Evolutionary conservation across 2,888 invertebrate species (phyloP).

Genomic region (Colletes collaris): DNA sequence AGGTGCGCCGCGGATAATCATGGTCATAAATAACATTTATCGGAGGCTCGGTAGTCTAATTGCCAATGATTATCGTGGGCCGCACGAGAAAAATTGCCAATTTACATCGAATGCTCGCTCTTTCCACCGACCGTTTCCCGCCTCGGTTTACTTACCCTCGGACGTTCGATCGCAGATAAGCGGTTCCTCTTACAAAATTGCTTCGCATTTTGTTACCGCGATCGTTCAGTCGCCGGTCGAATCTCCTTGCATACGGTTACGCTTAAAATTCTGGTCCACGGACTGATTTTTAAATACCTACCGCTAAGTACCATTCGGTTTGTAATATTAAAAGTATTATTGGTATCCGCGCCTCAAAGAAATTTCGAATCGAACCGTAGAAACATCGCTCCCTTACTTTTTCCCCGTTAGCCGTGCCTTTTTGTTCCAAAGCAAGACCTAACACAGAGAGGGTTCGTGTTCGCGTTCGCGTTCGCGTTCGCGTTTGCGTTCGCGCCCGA

Average conservation of each 20-base stretch:
- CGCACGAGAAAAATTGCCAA: constrained; percentile 77
- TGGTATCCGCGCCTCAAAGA: too few species aligned
- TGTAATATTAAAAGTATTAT: too few species aligned
- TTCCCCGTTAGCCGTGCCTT: constrained; percentile 18
- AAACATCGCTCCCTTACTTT: constrained; percentile 25
- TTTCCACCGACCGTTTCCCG: constrained; percentile 46
- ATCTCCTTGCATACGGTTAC: too few species aligned
- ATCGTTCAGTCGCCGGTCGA: too few species aligned
- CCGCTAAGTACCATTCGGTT: too few species aligned
- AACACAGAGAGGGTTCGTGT: constrained; percentile 62
- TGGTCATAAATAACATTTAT: constrained; percentile 80
- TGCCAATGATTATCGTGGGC: constrained; percentile 78
- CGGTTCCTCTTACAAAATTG: constrained; percentile 37
- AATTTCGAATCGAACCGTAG: constrained; percentile 60
- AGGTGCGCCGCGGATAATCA: constrained; percentile 79
- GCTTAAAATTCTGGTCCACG: too few species aligned
- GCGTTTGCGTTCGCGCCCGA: constrained; percentile 78
- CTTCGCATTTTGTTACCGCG: constrained; percentile 35
- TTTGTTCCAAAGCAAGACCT: constrained; percentile 1
- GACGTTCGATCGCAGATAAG: constrained; percentile 61
- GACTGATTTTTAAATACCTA: too few species aligned
- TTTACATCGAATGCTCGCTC: constrained; percentile 74
- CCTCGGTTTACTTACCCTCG: constrained; percentile 55
- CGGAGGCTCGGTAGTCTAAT: constrained; percentile 75
- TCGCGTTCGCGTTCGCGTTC: constrained; percentile 77